Evolutionary conservation across 2,888 invertebrate genomes (phyloP).

Genomic region (Lithophane socia): DNA sequence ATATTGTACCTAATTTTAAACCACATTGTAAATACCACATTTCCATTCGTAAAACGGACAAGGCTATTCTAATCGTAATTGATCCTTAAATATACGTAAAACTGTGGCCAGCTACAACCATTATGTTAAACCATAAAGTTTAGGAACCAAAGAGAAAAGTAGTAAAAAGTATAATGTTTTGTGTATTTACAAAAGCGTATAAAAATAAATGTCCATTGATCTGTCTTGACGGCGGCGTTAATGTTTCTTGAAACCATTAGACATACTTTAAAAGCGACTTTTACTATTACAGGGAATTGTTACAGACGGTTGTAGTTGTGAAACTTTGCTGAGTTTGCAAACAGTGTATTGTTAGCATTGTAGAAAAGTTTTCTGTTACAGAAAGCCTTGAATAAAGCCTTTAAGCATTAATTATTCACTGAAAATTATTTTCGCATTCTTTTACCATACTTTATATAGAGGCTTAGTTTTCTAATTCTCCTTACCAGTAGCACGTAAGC

Average conservation of each 20-base stretch:
- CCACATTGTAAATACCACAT: background rate
- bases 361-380: background rate
- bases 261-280: conserved; percentile 48
- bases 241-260: conserved; percentile 62
- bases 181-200: conserved; percentile 50
- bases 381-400: background rate
- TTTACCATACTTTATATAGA: background rate
- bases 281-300: conserved; percentile 51
- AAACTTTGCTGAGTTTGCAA: conserved; percentile 34
- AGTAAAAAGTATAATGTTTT: conserved; percentile 48
- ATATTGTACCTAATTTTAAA: background rate
- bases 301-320: conserved; percentile 26
- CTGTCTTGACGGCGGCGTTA: conserved; percentile 54
- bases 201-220: conserved; percentile 57
- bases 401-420: background rate
- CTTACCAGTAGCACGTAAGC: no score
- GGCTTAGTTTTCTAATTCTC: background rate
- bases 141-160: conserved; percentile 34
- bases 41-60: background rate
- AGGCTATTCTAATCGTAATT: conserved; percentile 32
- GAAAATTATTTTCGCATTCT: background rate
- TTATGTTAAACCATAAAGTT: conserved; percentile 38
- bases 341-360: conserved; percentile 28
- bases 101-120: conserved; percentile 14
- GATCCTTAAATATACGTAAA: conserved; percentile 30